Base-by-base conservation (phyloP, 2,113 vertebrate genomes). In the Myodes glareolus region DNA sequence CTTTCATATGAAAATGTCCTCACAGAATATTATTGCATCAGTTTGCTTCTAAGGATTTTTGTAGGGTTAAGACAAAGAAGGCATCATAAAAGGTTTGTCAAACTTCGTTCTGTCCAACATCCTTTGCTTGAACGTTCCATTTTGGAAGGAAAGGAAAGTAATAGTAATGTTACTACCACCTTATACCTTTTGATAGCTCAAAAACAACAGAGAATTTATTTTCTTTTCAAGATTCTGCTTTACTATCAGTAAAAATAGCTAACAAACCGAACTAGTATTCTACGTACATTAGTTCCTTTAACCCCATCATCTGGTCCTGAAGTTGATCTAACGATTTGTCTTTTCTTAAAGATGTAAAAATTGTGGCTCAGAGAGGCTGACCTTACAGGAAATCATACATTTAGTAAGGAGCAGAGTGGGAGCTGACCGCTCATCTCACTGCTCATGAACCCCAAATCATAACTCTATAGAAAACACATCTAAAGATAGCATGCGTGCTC, bases 401-500 rank as follows among this genome's bases (percentile, higher is more conserved):
- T 67, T 1, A 36, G n/a, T 39, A n/a, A 92, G 39, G 25, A 52
- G 8, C 12, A 55, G 50, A 47, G 50, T 0, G 2, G 31, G n/a
- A 94, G 80, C 2, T n/a, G 42, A 58, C 58, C 13, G 14, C 17
- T 75, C 7, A 13, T 14, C 19, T 77, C 0, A n/a, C 31, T 92
- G 25, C 29, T 42, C 58, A 55, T 7, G 1, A 42, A 39, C 25
- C 4, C 42, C 84, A n/a, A 45, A 52, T 58, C 21, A 5, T 61
- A n/a, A 58, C 2, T n/a, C 42, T 13, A 25, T 3, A 77, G 1
- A 82, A 68, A 7, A 45, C 8, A 86, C 70, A 10, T 78, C 16
- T 25, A 88, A 52, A 88, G 31, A 52, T 5, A 92, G 36, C 5
- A 25, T 91, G 36, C 5, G 19, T 91, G 98, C 99, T 99, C 98